These are phyloP conservation scores for Protophormia terraenovae DNA, from an alignment of 2,888 invertebrate genomes.

Conservation along the genomic window DNA sequence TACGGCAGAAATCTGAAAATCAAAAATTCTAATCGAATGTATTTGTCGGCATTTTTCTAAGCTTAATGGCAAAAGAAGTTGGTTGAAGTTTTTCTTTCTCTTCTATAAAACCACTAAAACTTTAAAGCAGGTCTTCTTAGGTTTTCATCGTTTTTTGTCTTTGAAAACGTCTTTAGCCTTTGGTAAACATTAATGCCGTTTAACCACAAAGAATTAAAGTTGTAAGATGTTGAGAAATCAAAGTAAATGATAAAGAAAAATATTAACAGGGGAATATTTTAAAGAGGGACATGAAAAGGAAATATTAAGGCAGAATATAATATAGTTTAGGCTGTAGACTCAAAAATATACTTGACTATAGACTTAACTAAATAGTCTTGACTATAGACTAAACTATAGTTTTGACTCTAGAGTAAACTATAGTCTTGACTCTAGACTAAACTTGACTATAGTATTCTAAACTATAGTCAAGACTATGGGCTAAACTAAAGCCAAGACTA, in stretches of 20 bases:
- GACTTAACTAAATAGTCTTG: neutral
- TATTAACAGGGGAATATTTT: neutral
- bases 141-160: conserved; percentile 13
- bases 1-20: conserved; percentile 17
- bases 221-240: conserved; percentile 17
- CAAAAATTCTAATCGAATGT: conserved; percentile 51
- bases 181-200: conserved; percentile 27
- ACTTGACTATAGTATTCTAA: too few relatives aligned
- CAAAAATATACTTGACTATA: neutral
- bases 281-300: too few relatives aligned
- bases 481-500: too few relatives aligned
- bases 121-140: conserved; percentile 40
- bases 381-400: neutral
- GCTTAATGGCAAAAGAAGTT: neutral
- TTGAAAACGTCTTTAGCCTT: neutral
- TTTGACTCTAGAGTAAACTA: too few relatives aligned
- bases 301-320: too few relatives aligned
- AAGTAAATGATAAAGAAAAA: neutral
- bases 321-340: neutral
- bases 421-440: too few relatives aligned
- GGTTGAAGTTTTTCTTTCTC: neutral
- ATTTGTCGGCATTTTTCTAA: conserved; percentile 54
- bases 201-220: conserved; percentile 42
- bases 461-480: too few relatives aligned
- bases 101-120: conserved; percentile 32